Evolutionary conservation across 2,113 vertebrate species (phyloP), one percentile per base, ranked within the genome.

Genomic region (Taurulus bubalis): DNA sequence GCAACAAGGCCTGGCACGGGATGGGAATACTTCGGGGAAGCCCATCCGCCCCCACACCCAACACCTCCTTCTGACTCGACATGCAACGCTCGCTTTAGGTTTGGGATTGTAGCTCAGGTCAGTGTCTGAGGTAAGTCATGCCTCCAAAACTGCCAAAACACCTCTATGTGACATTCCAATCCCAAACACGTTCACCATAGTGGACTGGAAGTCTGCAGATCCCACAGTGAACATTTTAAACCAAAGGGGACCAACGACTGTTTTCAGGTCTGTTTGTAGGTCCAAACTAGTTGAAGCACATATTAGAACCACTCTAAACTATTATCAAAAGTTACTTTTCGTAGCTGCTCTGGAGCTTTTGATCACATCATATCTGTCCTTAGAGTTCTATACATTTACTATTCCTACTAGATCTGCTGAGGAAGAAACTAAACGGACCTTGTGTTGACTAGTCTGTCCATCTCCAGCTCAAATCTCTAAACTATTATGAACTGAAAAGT

Each of bases 11-110:
- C 72, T 75, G 84, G 67, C 77, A 74, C 22, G 55, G 32, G 55
- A 24, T 86, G 85, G 75, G 1, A 90, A 87, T 89, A 77, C 74
- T 92, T 91, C 70, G 87, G 90, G 91, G 87, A 92, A 93, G 85
- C 87, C 91, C 85, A 8, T 81, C 47, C 36, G 0, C n/a, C 24
- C 67, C 42, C 62, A 18, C 71, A 49, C 11, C 11, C 24, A 6
- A 63, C 70, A 69, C 58, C 32, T 73, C 55, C 26, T 8, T 55
- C 45, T 10, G 34, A 15, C 64, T 53, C 40, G 63, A 24, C 36
- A 63, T 32, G 60, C 32, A 59, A 77, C 64, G 36, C 53, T 71
- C 42, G 65, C 62, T 76, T 34, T 18, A 42, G 71, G 73, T 74
- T 69, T 6, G 80, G 70, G 70, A 51, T 3, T n/a, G 60, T 68